Conservation (phyloP, 1,140 invertebrate genomes). For the Drosophila novamexicana region DNA sequence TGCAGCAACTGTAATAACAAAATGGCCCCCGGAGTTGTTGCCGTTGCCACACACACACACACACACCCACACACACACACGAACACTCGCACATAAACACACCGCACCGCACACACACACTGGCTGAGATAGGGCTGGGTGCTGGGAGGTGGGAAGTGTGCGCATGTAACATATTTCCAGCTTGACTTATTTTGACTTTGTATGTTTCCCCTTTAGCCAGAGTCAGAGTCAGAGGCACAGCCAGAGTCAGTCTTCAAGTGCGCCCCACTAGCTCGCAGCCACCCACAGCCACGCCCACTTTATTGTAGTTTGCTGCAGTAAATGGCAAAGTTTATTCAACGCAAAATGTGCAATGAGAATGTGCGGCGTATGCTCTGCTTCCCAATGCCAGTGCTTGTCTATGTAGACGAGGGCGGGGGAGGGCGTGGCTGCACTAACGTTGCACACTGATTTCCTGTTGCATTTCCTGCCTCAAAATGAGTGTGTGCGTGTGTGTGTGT, state of each 20-base stretch:
- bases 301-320: constrained; percentile 40
- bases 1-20: constrained; percentile 80
- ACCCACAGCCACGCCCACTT: constrained; percentile 19
- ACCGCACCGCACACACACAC: background rate
- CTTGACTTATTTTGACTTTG: constrained; percentile 79
- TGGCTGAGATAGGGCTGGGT: background rate
- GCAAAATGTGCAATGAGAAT: constrained; percentile 74
- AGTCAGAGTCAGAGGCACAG: constrained; percentile 12
- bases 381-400: constrained; percentile 5
- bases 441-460: constrained; percentile 77
- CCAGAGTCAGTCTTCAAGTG: constrained; percentile 3
- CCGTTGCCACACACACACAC: constrained; percentile 39
- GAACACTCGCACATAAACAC: background rate
- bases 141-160: constrained; percentile 1
- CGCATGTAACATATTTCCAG: constrained; percentile 64
- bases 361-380: constrained; percentile 40
- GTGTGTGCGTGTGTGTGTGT: background rate
- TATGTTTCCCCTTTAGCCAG: constrained; percentile 24
- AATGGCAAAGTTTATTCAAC: constrained; percentile 76
- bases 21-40: constrained; percentile 75
- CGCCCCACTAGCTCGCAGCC: background rate
- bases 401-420: background rate
- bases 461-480: constrained; percentile 49
- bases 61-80: constrained; percentile 10
- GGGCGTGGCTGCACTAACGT: constrained; percentile 45